These are phyloP conservation scores for Xiphophorus couchianus DNA, from an alignment of 2,113 vertebrate genomes.

Conservation along the genomic window DNA sequence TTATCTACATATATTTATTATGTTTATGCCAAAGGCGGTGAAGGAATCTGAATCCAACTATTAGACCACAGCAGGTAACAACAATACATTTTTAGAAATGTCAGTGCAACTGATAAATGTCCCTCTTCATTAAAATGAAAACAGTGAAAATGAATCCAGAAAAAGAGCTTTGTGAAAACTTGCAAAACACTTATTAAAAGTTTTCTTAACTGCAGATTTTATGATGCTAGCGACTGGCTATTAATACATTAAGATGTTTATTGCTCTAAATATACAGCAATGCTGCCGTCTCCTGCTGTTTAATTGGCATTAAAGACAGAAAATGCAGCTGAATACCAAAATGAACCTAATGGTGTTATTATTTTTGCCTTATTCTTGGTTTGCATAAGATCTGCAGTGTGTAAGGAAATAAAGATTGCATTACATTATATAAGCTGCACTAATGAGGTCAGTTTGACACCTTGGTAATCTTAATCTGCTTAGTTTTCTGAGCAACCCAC, in stretches of 20 bases:
- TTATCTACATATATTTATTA: background rate
- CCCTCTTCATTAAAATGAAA: no score
- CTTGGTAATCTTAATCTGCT: background rate
- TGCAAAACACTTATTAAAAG: background rate
- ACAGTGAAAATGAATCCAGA: no score
- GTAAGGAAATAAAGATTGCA: constrained; percentile 6
- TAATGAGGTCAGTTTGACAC: background rate
- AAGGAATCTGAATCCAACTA: constrained; percentile 6
- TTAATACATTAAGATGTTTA: constrained; percentile 20
- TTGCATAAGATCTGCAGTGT: background rate
- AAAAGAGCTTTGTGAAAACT: no score
- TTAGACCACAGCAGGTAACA: background rate
- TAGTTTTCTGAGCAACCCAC: background rate
- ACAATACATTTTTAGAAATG: no score
- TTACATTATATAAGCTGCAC: background rate
- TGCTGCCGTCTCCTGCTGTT: constrained; percentile 11
- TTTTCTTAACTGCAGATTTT: background rate
- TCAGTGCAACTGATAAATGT: no score
- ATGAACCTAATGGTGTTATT: background rate
- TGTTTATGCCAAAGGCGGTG: background rate
- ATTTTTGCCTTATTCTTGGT: constrained; percentile 2
- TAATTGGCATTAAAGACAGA: constrained; percentile 4
- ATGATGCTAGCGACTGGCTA: constrained; percentile 7
- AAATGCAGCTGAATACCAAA: background rate
- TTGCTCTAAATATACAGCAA: constrained; percentile 6